Percentiles rank a stretch among this genome's conserved stretches.
Conservation (phyloP, 2,888 invertebrate genomes). For the Ethmia dodecea region DNA sequence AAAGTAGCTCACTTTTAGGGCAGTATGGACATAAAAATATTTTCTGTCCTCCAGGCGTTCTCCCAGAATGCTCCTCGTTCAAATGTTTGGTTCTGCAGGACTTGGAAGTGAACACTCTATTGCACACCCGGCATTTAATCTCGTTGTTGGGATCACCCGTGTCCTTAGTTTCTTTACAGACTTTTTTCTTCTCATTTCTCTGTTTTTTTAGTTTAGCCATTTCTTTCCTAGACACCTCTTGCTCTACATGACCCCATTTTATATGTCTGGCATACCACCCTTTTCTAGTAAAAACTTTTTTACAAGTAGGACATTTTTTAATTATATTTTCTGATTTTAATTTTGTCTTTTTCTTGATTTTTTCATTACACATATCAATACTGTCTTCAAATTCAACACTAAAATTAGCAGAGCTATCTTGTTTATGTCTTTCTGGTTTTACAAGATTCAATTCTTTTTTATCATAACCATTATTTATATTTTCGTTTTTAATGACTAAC, state of each 20-base stretch:
- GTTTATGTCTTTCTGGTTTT: neutral
- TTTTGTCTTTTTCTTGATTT: no score
- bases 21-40: slow-evolving; percentile 6
- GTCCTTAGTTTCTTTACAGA: neutral
- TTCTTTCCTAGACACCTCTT: neutral
- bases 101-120: slow-evolving; percentile 4
- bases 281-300: slow-evolving; percentile 1
- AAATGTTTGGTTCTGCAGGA: slow-evolving; percentile 3
- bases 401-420: neutral
- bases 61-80: slow-evolving; percentile 2
- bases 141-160: slow-evolving; percentile 1
- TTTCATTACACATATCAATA: no score
- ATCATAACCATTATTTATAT: neutral
- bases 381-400: neutral
- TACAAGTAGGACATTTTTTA: slow-evolving; percentile 3
- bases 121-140: slow-evolving; percentile 4
- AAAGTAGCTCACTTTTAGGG: slow-evolving; percentile 6
- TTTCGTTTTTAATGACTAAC: neutral
- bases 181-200: neutral
- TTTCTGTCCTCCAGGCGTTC: slow-evolving; percentile 1
- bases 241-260: neutral
- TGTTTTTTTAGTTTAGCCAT: neutral
- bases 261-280: slow-evolving; percentile 4
- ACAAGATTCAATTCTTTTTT: neutral
- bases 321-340: neutral